A percentile compares a stretch with the other conserved stretches of the same genome.
Conservation (phyloP, 2,113 vertebrate genomes). For the Garra rufa region DNA sequence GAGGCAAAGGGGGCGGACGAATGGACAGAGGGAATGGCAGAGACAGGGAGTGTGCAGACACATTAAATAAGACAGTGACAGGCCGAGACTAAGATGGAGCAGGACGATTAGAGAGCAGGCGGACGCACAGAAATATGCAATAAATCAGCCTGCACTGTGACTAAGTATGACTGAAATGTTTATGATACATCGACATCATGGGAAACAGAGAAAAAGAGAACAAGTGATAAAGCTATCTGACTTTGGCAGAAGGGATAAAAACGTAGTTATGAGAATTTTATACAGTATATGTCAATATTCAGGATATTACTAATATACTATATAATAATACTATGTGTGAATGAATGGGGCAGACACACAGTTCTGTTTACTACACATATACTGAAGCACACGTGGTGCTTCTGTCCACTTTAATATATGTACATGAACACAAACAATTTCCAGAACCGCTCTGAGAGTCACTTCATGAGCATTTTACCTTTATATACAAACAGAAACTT, state of each 20-base stretch:
- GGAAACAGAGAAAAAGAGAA: slow-evolving; percentile 48
- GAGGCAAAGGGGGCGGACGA: background rate
- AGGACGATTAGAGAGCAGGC: slow-evolving; percentile 63
- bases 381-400: too few relatives aligned
- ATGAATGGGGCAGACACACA: too few relatives aligned
- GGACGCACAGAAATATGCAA: slow-evolving; percentile 59
- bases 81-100: slow-evolving; percentile 60
- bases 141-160: slow-evolving; percentile 66
- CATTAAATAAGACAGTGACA: slow-evolving; percentile 60
- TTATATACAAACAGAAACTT: too few relatives aligned
- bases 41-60: slow-evolving; percentile 41
- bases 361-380: too few relatives aligned
- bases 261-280: background rate
- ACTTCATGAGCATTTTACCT: too few relatives aligned
- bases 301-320: too few relatives aligned
- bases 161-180: slow-evolving; percentile 71
- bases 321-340: too few relatives aligned
- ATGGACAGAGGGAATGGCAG: slow-evolving; percentile 16
- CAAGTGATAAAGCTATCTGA: background rate
- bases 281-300: background rate
- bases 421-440: too few relatives aligned
- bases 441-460: too few relatives aligned
- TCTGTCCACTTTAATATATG: too few relatives aligned
- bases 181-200: slow-evolving; percentile 59
- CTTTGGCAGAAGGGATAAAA: background rate